phyloP scores from a whole-genome alignment of 2,888 invertebrate species.

The Tuta absoluta region DNA sequence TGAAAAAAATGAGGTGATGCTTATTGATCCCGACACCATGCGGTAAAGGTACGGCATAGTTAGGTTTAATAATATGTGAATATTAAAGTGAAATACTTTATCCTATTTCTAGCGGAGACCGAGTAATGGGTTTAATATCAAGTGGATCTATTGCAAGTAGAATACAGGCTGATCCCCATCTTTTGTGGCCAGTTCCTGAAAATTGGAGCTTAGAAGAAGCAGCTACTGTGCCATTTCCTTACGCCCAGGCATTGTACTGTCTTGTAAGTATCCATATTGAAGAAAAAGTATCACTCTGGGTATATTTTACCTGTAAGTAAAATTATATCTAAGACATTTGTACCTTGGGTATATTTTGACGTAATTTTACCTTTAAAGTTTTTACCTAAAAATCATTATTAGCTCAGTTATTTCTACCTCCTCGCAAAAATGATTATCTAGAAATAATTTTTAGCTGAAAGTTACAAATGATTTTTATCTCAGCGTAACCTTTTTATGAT shows the following conservation, averaged over 20 bases:
- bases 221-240: conserved; percentile 87
- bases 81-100: not conserved
- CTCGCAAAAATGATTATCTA: too few relatives aligned
- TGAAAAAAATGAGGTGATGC: too few relatives aligned
- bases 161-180: conserved; percentile 72
- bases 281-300: not conserved
- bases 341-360: too few relatives aligned
- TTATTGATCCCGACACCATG: too few relatives aligned
- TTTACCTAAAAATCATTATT: too few relatives aligned
- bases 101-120: conserved; percentile 61
- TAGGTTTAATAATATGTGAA: not conserved
- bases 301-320: not conserved
- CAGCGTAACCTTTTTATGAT: too few relatives aligned
- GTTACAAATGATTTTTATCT: too few relatives aligned
- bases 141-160: conserved; percentile 77
- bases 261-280: conserved; percentile 43
- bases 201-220: conserved; percentile 86
- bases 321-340: not conserved
- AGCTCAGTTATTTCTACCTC: too few relatives aligned
- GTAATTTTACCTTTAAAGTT: too few relatives aligned
- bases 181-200: conserved; percentile 84
- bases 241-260: conserved; percentile 54
- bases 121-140: conserved; percentile 83
- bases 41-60: too few relatives aligned
- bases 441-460: too few relatives aligned